phyloP scores from a whole-genome alignment of 2,888 invertebrate species.

The Lamellibrachia columna region DNA sequence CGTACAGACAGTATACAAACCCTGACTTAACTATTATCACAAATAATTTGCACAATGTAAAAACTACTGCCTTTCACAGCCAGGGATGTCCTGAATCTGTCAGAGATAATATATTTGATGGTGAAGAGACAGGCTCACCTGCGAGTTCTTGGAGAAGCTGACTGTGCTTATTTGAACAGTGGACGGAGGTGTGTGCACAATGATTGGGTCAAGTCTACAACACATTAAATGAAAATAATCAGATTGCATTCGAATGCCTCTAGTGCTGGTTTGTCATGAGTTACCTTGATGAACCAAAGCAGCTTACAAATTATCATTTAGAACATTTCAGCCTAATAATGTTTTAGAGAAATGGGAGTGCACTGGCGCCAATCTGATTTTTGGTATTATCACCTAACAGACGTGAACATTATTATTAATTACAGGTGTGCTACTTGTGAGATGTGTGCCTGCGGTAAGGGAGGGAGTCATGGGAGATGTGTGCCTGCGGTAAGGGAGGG shows the following conservation, averaged over 20 bases:
- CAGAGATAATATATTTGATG: no score
- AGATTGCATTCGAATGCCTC: background rate
- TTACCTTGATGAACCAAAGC: background rate
- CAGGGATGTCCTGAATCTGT: no score
- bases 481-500: no score
- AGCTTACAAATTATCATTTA: background rate
- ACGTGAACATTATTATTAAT: background rate
- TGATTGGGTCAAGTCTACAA: conserved; percentile 62
- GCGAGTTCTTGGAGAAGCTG: conserved; percentile 61
- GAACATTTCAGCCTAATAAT: background rate
- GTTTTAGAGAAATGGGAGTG: background rate
- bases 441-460: no score
- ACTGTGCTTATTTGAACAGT: conserved; percentile 58
- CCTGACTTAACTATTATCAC: no score
- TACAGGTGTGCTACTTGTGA: background rate
- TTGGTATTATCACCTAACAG: no score
- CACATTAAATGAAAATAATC: background rate
- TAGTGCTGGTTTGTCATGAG: background rate
- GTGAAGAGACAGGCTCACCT: conserved; percentile 48
- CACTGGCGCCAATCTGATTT: background rate
- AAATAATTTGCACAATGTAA: no score
- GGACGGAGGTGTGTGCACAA: conserved; percentile 50
- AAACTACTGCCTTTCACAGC: no score
- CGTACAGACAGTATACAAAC: no score
- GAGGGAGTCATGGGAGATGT: no score